These are phyloP conservation scores for Morpho deidamia DNA, from an alignment of 2,888 invertebrate species.

Conservation along the genomic window DNA sequence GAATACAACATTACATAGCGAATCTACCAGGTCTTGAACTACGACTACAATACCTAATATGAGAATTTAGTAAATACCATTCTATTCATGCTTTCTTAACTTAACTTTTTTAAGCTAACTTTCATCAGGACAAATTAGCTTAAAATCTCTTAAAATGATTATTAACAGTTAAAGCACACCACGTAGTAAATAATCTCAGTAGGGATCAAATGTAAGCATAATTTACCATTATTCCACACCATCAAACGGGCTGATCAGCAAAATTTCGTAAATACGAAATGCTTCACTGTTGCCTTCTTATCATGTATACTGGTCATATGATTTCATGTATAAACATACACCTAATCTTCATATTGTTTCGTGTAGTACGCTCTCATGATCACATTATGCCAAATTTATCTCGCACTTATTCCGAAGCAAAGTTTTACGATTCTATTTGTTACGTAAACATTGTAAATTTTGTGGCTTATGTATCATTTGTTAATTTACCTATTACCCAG, in stretches of 20 bases:
- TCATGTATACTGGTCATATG: too few relatives aligned
- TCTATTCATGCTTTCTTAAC: too few relatives aligned
- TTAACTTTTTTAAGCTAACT: too few relatives aligned
- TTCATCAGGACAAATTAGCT: too few relatives aligned
- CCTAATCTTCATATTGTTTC: constrained; percentile 24
- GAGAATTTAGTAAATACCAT: too few relatives aligned
- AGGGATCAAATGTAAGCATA: constrained; percentile 37
- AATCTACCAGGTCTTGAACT: too few relatives aligned
- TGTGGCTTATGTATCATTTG: background rate
- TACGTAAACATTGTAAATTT: background rate
- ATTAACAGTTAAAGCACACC: constrained; percentile 29
- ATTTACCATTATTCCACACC: constrained; percentile 69
- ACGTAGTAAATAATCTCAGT: constrained; percentile 41
- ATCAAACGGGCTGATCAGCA: constrained; percentile 46
- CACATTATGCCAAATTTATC: constrained; percentile 15
- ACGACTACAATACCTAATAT: too few relatives aligned
- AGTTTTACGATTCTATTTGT: constrained; percentile 1
- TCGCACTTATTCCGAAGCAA: background rate
- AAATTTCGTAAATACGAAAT: too few relatives aligned
- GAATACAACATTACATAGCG: too few relatives aligned
- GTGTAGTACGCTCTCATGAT: constrained; percentile 13
- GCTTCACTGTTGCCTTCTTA: too few relatives aligned
- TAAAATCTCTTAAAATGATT: constrained; percentile 11
- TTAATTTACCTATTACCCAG: background rate
- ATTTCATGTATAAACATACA: constrained; percentile 31